A percentile compares a stretch with the other conserved stretches of the same genome.
Conservation (phyloP, 2,888 invertebrate genomes). For the Periphyllus acericola region DNA sequence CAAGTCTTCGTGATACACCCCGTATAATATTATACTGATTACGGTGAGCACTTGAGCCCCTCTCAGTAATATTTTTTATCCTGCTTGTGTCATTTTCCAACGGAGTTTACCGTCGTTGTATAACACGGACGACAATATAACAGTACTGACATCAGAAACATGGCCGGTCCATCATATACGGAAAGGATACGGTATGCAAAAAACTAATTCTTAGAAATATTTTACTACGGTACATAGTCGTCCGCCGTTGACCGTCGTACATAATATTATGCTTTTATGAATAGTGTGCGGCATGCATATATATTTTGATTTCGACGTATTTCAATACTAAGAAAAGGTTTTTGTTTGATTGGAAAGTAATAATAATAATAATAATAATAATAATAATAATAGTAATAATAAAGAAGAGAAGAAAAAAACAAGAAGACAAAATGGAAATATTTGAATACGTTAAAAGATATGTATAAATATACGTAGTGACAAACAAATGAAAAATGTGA, state of each 20-base stretch:
- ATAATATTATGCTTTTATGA: neutral
- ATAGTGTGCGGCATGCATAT: neutral
- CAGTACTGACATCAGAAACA: no score
- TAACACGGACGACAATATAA: no score
- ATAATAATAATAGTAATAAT: neutral
- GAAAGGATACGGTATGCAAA: neutral
- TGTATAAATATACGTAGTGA: neutral
- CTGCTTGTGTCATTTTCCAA: no score
- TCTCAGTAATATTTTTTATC: no score
- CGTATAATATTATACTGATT: no score
- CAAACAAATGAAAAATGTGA: slow-evolving; percentile 42
- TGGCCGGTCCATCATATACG: no score
- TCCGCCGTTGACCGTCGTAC: neutral
- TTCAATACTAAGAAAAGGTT: slow-evolving; percentile 16
- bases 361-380: neutral
- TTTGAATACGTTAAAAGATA: neutral
- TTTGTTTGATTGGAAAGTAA: neutral
- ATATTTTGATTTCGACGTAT: neutral
- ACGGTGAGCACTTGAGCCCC: no score
- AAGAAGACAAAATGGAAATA: neutral
- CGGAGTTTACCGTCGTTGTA: no score
- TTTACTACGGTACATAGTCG: neutral
- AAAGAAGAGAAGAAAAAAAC: neutral
- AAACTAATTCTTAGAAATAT: neutral
- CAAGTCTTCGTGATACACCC: no score